phyloP scores from a whole-genome alignment of 35 echinoderm and acorn worm species.

The Heliocidaris tuberculata region DNA sequence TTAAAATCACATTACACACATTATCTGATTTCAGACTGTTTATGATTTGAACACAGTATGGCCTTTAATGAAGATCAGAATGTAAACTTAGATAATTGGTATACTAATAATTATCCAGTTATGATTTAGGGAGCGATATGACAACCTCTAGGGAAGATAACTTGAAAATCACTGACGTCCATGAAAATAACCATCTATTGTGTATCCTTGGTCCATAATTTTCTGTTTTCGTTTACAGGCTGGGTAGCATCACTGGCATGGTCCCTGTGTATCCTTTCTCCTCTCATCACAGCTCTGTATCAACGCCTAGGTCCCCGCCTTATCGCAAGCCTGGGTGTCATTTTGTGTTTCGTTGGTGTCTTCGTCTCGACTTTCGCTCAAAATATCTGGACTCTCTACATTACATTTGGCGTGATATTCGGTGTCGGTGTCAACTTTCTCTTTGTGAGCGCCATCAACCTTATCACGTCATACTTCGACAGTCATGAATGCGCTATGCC shows the following conservation, averaged over 20 bases:
- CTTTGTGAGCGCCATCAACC: neutral
- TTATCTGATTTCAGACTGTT: neutral
- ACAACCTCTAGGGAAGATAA: no score
- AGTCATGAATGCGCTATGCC: constrained; percentile 19
- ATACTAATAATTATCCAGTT: neutral
- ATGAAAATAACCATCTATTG: no score
- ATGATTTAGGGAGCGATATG: no score
- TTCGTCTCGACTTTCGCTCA: neutral
- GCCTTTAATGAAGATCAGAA: neutral
- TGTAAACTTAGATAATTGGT: neutral
- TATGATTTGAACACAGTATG: neutral
- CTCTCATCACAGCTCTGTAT: neutral
- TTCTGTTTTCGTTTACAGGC: neutral
- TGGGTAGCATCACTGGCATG: constrained; percentile 28
- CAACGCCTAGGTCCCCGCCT: neutral
- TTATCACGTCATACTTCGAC: neutral
- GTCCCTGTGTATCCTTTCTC: neutral
- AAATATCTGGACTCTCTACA: neutral
- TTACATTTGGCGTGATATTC: constrained; percentile 1
- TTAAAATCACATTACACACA: neutral
- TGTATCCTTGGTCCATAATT: no score
- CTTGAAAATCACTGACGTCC: no score
- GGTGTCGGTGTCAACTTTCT: neutral
- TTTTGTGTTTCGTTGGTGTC: neutral
- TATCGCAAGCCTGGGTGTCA: neutral